Base-by-base conservation (phyloP, 2,888 invertebrate species). In the Silvanus unidentatus region DNA sequence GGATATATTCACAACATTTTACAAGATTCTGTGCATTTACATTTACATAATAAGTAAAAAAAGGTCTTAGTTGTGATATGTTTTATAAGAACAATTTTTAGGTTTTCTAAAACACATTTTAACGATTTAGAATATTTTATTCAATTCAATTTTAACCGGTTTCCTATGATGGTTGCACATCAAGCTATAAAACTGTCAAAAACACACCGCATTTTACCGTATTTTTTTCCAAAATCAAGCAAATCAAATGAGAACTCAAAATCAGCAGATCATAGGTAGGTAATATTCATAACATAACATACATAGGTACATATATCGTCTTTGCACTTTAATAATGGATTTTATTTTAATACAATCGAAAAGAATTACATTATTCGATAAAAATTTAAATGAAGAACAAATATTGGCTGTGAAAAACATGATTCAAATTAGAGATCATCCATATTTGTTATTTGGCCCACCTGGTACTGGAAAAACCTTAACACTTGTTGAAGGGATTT, bases 381-480 rank as follows among this genome's bases (percentile, higher is more conserved):
- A 32, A 12, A 15, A 32, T 13, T 32, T 55, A 22, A 79, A 79
- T 58, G 55, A 59, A 9, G 68, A 75, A 37, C 79, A 79, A 57
- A 69, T 66, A 49, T 60, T 64, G 34, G 78, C 79, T 5, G 76
- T 80, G 2, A 49, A 55, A 14, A 69, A 75, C 49, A 77, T 79
- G 22, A 55, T 79, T 1, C 62, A 68, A 8, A 75, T 73, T 2
- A 71, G 72, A 45, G 64, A 72, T 2, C 68, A 73, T 28, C 78
- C 79, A 1, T 80, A 80, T 59, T 66, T 81, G 39, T 66, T 81
- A 34, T 80, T 77, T 68, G 81, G 81, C 3, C 80, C 80, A 12
- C 78, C 50, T 16, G 81, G 81, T 1, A 84, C 84, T 1, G 85
- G 85, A 1, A 85, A 85, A 68, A 86, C 86, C 1, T 75, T 82